These are phyloP conservation scores for Hydrozoanthus gracilis DNA, from an alignment of 92 coral and sea anemone genomes.

Conservation along the genomic window DNA sequence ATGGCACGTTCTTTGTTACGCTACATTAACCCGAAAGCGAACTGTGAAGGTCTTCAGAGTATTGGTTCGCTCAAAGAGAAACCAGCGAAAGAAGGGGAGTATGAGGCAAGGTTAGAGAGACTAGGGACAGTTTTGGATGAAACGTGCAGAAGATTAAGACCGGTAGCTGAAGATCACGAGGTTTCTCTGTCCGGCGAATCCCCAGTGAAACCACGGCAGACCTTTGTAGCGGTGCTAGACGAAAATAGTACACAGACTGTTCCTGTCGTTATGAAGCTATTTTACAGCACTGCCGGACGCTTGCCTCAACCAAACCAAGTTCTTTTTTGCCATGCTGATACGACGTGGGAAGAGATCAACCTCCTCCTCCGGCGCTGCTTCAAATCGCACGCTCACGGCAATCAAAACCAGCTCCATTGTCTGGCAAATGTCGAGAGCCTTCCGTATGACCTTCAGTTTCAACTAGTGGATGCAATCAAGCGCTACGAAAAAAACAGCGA, in stretches of 20 bases:
- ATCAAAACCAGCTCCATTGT: constrained; percentile 51
- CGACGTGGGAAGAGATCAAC: constrained; percentile 79
- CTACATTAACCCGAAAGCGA: constrained; percentile 38
- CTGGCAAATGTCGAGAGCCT: constrained; percentile 81
- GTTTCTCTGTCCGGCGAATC: constrained; percentile 5
- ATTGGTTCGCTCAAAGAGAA: neutral
- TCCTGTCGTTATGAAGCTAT: constrained; percentile 63
- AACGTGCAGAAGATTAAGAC: neutral
- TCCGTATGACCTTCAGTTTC: constrained; percentile 70
- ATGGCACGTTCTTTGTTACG: constrained; percentile 44
- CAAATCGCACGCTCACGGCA: constrained; percentile 10
- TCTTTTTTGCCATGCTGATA: constrained; percentile 65
- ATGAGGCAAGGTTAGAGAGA: constrained; percentile 24
- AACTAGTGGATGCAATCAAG: constrained; percentile 70
- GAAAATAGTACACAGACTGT: constrained; percentile 68
- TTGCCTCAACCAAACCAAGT: constrained; percentile 61
- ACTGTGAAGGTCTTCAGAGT: neutral
- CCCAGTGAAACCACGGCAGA: constrained; percentile 49
- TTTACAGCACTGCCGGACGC: constrained; percentile 33
- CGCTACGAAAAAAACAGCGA: constrained; percentile 24
- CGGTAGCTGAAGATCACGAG: neutral
- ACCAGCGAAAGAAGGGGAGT: constrained; percentile 1
- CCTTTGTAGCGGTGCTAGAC: constrained; percentile 64
- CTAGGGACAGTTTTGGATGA: constrained; percentile 39
- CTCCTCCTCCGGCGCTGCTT: constrained; percentile 69